A percentile compares a stretch with the other conserved stretches of the same genome.
Conservation (phyloP, 2,797 vertebrate genomes). For the Crossoptilon crossoptilon region DNA sequence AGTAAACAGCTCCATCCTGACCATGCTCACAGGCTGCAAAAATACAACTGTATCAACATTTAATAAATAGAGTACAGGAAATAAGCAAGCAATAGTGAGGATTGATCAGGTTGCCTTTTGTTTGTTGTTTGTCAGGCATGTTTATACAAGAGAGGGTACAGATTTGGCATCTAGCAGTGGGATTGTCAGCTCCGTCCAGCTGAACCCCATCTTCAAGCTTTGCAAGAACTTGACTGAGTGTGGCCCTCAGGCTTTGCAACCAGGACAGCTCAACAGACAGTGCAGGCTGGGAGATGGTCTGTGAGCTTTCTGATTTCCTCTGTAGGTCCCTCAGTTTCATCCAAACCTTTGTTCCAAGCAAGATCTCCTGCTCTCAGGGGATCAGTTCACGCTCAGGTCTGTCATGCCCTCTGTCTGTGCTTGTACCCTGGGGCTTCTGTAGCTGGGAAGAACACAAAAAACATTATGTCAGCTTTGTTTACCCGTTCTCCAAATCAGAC, state of each 20-base stretch:
- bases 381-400: neutral
- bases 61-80: slow-evolving; percentile 56
- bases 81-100: neutral
- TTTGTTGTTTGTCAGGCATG: neutral
- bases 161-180: neutral
- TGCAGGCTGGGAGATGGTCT: neutral
- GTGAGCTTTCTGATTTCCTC: neutral
- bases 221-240: neutral
- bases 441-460: slow-evolving; percentile 11
- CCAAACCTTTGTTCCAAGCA: neutral
- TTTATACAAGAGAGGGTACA: neutral
- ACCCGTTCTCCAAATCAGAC: neutral
- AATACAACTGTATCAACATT: neutral
- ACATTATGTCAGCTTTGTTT: neutral
- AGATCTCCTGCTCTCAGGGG: neutral
- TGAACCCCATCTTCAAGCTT: neutral
- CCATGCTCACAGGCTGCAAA: neutral
- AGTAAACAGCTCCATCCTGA: neutral
- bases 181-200: neutral
- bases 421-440: slow-evolving; percentile 40
- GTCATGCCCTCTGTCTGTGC: neutral
- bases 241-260: neutral
- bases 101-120: neutral
- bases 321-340: neutral
- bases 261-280: neutral